Evolutionary conservation across 2,113 vertebrate species (phyloP), one percentile per base, ranked within the genome.

Genomic region (Thymallus thymallus): DNA sequence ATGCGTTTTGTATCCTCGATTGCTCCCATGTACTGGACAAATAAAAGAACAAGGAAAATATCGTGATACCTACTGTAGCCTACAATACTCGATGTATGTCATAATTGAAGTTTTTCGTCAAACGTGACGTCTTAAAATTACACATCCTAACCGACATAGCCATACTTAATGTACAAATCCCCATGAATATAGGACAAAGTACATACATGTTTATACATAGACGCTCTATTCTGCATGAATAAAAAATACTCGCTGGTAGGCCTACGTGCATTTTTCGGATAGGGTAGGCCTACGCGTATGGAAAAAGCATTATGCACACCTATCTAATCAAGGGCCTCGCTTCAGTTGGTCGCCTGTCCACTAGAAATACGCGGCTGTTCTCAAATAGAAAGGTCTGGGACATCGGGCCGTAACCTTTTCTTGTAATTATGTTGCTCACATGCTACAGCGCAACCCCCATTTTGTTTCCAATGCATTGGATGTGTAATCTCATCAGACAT

Each of bases 401-500:
- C 45, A 79, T 67, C 61, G 58, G 72, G 78, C 29, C 68, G 46
- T 68, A 77, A 70, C 79, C 20, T 80, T 80, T 64, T 79, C 10
- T 85, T 76, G n/a, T 9, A 76, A 71, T 41, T 12, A 51, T 67
- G 76, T 75, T 81, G 82, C 82, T 74, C 86, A 86, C 80, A 32
- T 82, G 79, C 75, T 76, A 56, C 62, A 62, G 32, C 65, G 61
- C 76, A 76, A 74, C 75, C 80, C 74, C 86, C 86, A 86, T 89
- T 86, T 84, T 85, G 86, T 87, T 86, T 85, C 70, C 65, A 75
- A 60, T 63, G 75, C 73, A 72, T 72, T 69, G 60, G 30, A 69
- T 75, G 76, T 71, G 77, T 61, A 73, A 84, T 74, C 76, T 71
- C 67, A 71, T 76, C 77, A 77, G 76, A 85, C 82, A 82, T 60